Percentiles rank a stretch among this genome's conserved stretches.
phyloP scores from a whole-genome alignment of 35 echinoderm and acorn worm genomes.

The Hemicentrotus pulcherrimus region DNA sequence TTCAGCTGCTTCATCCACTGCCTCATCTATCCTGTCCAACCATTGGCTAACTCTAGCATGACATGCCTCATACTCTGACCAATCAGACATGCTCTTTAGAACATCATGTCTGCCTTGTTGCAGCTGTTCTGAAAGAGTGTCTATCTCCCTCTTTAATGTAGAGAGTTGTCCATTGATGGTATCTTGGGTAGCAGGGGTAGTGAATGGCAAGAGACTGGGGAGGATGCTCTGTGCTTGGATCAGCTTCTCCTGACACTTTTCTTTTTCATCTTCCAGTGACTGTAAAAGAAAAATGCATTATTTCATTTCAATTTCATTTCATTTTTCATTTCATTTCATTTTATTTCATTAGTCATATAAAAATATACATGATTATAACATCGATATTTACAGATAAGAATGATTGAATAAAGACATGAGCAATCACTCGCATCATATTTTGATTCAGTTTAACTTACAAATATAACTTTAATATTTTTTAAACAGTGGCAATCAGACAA shows the following conservation, averaged over 20 bases:
- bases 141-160: slow-evolving; percentile 58
- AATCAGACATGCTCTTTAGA: slow-evolving; percentile 37
- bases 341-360: no score
- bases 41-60: slow-evolving; percentile 39
- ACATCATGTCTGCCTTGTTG: slow-evolving; percentile 49
- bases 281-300: slow-evolving; percentile 23
- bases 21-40: slow-evolving; percentile 53
- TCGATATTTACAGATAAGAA: no score
- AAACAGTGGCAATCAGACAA: no score
- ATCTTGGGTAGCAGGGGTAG: slow-evolving; percentile 58
- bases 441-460: no score
- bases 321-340: no score
- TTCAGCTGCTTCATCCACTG: slow-evolving; percentile 51
- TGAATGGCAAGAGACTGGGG: slow-evolving; percentile 32
- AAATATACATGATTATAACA: no score
- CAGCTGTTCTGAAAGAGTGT: slow-evolving; percentile 57
- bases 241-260: slow-evolving; percentile 54
- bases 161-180: slow-evolving; percentile 43
- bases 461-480: no score
- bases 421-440: not conserved
- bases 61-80: slow-evolving; percentile 60
- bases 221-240: slow-evolving; percentile 54
- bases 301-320: no score
- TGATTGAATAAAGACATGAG: not conserved
- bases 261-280: slow-evolving; percentile 44